Percentiles rank a stretch among this genome's conserved stretches.
Conservation (phyloP, 2,888 invertebrate species). For the Graphium colonna region DNA sequence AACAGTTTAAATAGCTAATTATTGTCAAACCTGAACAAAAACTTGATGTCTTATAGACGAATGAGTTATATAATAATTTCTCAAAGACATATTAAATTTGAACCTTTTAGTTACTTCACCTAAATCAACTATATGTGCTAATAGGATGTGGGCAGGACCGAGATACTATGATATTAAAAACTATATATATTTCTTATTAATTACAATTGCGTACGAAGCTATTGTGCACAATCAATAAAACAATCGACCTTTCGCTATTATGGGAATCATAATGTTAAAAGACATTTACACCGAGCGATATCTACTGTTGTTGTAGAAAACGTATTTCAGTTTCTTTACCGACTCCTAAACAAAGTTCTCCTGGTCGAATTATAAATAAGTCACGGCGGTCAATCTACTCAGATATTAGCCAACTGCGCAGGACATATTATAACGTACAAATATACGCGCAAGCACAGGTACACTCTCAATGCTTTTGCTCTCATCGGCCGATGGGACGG, state of each 20-base stretch:
- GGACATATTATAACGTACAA: too few species aligned
- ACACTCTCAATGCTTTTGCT: too few species aligned
- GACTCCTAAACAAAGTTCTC: too few species aligned
- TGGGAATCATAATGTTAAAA: conserved; percentile 17
- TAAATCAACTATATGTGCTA: not conserved
- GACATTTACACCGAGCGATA: not conserved
- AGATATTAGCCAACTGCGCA: too few species aligned
- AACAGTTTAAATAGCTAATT: too few species aligned
- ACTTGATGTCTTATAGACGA: not conserved
- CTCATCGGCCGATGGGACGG: too few species aligned
- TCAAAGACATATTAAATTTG: not conserved
- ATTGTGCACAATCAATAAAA: conserved; percentile 24
- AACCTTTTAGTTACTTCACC: conserved; percentile 4
- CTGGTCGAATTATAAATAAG: too few species aligned
- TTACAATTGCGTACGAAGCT: conserved; percentile 19
- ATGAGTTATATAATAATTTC: not conserved
- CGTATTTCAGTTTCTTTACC: too few species aligned
- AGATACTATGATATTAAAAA: conserved; percentile 3
- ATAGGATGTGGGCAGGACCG: conserved; percentile 6
- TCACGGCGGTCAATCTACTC: too few species aligned
- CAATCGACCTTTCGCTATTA: conserved; percentile 24
- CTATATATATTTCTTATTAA: conserved; percentile 16
- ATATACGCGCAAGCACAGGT: too few species aligned
- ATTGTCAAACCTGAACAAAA: too few species aligned
- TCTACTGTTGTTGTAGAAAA: too few species aligned